Evolutionary conservation across 2,888 invertebrate genomes (phyloP).

Genomic region (Caenorhabditis sp.): DNA sequence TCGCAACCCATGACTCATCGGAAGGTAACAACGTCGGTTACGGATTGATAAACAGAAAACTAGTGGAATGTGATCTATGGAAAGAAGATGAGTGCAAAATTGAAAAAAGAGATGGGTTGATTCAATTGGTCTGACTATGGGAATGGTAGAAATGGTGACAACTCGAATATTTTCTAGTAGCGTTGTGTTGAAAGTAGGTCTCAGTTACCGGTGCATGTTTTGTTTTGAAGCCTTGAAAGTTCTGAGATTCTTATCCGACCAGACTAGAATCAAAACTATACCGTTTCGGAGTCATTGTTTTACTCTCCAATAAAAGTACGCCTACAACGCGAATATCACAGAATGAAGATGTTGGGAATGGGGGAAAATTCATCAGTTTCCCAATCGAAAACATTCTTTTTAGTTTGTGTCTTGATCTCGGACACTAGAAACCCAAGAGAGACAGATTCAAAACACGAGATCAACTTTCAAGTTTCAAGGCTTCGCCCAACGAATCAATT

Average conservation of each 20-base stretch:
- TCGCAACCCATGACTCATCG: background rate
- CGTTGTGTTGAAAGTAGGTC: no score
- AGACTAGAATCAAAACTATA: no score
- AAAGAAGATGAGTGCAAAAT: background rate
- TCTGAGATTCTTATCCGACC: no score
- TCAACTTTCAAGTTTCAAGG: background rate
- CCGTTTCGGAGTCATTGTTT: no score
- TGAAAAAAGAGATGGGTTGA: no score
- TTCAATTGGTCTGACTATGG: no score
- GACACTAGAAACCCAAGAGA: background rate
- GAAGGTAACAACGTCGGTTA: background rate
- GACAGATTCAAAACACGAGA: constrained; percentile 35
- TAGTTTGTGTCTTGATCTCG: constrained; percentile 56
- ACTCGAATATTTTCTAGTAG: no score
- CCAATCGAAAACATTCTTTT: constrained; percentile 29
- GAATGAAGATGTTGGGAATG: background rate
- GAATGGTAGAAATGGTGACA: no score
- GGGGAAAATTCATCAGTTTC: constrained; percentile 45
- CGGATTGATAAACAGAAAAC: background rate
- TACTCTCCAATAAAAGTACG: constrained; percentile 9
- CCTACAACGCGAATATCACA: background rate
- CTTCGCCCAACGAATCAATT: constrained; percentile 3
- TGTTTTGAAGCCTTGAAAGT: no score
- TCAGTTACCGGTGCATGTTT: no score
- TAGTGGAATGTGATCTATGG: no score